These are phyloP conservation scores for Scaptomyza polygonia DNA, from an alignment of 2,888 invertebrate species.

Conservation along the genomic window DNA sequence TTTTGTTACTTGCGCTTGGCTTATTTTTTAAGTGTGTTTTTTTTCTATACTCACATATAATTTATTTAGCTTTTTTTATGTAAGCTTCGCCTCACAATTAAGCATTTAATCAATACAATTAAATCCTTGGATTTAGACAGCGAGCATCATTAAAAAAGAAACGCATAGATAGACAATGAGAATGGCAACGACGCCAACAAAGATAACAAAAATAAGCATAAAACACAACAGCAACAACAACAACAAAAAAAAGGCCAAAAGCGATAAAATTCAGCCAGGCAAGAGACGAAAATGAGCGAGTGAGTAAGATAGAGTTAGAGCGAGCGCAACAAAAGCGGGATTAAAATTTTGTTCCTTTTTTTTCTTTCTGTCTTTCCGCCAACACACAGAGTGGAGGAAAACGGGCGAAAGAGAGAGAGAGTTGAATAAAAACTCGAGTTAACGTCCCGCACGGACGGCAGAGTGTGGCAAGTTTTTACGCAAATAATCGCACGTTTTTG, in stretches of 20 bases:
- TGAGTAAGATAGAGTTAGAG: background rate
- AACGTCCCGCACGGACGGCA: constrained; percentile 5
- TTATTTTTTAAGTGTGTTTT: no score
- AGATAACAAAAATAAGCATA: constrained; percentile 63
- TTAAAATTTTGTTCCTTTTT: constrained; percentile 62
- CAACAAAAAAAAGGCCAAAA: constrained; percentile 45
- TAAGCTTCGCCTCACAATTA: constrained; percentile 52
- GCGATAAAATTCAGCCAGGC: constrained; percentile 44
- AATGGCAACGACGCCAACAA: constrained; percentile 27
- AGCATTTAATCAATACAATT: constrained; percentile 76
- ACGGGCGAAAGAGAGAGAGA: background rate
- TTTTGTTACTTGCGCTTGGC: background rate
- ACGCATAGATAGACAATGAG: constrained; percentile 22
- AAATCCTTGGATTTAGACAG: constrained; percentile 62
- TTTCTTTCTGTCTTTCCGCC: constrained; percentile 45
- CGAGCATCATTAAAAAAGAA: constrained; percentile 66
- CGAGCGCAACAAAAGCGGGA: constrained; percentile 66
- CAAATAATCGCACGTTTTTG: constrained; percentile 77
- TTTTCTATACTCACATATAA: background rate
- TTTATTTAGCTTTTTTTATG: constrained; percentile 3
- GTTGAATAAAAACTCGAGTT: constrained; percentile 32
- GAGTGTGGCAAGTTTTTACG: constrained; percentile 64
- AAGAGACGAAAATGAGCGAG: constrained; percentile 36
- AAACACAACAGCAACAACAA: no score
- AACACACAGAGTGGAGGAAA: background rate